phyloP scores from a whole-genome alignment of 2,113 vertebrate genomes.

The Verasper variegatus region DNA sequence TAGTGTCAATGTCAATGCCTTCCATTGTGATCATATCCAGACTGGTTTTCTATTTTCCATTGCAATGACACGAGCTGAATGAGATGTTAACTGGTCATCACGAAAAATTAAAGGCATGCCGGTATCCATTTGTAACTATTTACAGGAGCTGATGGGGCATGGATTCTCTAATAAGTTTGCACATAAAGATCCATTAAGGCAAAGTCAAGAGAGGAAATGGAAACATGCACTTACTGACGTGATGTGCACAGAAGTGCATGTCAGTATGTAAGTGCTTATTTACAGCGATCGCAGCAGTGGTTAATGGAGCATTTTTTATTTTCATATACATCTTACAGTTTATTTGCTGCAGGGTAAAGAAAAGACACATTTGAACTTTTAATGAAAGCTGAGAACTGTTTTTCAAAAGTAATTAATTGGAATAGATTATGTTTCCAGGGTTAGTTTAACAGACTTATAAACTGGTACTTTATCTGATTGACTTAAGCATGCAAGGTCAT shows the following conservation, averaged over 20 bases:
- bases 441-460: neutral
- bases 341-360: neutral
- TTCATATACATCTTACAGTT: neutral
- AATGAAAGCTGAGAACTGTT: neutral
- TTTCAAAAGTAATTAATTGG: neutral
- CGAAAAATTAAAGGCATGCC: constrained; percentile 20
- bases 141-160: constrained; percentile 49
- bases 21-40: constrained; percentile 20
- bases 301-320: neutral
- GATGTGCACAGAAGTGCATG: neutral
- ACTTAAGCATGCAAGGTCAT: neutral
- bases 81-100: constrained; percentile 39
- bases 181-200: constrained; percentile 50
- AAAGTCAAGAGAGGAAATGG: neutral
- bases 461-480: no score
- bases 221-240: constrained; percentile 2
- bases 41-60: constrained; percentile 13
- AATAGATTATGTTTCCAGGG: neutral
- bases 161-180: constrained; percentile 45
- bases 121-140: constrained; percentile 57
- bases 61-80: constrained; percentile 47
- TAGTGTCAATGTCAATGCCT: neutral
- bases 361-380: neutral
- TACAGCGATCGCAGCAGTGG: neutral
- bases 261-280: neutral